phyloP scores from a whole-genome alignment of 92 coral and sea anemone genomes.

The Metridium senile region DNA sequence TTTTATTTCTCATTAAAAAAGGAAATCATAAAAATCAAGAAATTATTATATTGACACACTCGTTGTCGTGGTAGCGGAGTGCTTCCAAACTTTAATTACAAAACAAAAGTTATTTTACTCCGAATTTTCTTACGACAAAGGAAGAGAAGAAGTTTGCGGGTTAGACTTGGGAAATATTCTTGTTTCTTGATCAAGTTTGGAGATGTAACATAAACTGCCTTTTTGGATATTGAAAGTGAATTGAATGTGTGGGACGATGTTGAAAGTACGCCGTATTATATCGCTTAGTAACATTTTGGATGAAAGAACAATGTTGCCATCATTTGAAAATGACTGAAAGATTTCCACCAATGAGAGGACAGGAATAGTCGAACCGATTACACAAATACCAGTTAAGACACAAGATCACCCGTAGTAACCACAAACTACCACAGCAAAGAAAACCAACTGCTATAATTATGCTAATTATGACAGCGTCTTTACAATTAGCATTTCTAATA shows the following conservation, averaged over 20 bases:
- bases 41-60: background rate
- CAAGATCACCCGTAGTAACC: conserved; percentile 87
- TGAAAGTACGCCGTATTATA: background rate
- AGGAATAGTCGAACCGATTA: conserved; percentile 48
- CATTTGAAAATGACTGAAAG: conserved; percentile 67
- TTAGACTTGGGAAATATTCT: no score
- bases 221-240: no score
- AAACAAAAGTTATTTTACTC: no score
- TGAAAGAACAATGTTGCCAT: conserved; percentile 60
- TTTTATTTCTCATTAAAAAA: conserved; percentile 9
- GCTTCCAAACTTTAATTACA: background rate
- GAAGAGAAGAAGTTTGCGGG: no score
- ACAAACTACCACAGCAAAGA: conserved; percentile 6
- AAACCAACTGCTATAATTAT: conserved; percentile 4
- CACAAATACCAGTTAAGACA: conserved; percentile 78
- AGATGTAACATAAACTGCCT: background rate
- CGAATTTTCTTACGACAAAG: no score
- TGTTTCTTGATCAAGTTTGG: no score
- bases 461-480: conserved; percentile 16
- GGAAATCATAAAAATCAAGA: conserved; percentile 2
- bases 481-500: conserved; percentile 62
- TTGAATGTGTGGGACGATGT: background rate
- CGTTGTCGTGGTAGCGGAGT: conserved; percentile 1
- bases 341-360: conserved; percentile 57
- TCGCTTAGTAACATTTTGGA: conserved; percentile 50